Percentiles rank a stretch among this genome's conserved stretches.
phyloP scores from a whole-genome alignment of 2,888 invertebrate genomes.

The Pristionchus mayeri region DNA sequence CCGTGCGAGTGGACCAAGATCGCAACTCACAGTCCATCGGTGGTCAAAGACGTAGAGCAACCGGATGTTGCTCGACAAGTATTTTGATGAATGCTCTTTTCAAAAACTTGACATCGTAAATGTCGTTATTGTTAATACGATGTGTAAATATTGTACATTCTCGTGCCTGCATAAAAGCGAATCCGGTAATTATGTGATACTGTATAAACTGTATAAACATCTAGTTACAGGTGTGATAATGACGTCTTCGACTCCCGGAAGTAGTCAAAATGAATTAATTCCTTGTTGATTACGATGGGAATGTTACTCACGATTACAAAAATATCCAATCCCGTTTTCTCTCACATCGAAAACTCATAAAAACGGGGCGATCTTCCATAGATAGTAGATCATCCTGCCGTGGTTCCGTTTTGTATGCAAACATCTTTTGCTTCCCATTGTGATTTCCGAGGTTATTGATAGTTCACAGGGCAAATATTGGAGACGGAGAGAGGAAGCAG shows the following conservation, averaged over 20 bases:
- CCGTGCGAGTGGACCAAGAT: conserved; percentile 66
- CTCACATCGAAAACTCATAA: conserved; percentile 15
- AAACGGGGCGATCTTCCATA: neutral
- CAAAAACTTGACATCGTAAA: neutral
- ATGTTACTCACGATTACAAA: neutral
- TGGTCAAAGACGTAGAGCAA: conserved; percentile 16
- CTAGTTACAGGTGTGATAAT: no score
- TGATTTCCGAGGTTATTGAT: conserved; percentile 18
- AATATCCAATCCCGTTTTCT: neutral
- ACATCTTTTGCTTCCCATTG: conserved; percentile 8
- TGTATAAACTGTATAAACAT: no score
- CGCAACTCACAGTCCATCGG: neutral
- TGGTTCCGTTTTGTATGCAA: conserved; percentile 6
- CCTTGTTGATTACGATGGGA: no score
- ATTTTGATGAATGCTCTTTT: neutral
- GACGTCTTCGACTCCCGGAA: no score
- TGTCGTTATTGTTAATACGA: neutral
- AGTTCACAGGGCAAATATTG: conserved; percentile 33
- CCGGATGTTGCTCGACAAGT: conserved; percentile 1
- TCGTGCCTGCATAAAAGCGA: neutral
- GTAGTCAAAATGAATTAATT: no score
- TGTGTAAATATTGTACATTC: neutral
- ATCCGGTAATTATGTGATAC: no score
- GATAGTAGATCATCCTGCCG: neutral
- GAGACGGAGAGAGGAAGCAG: neutral